Base-by-base conservation (phyloP, 2,113 vertebrate genomes). In the Pollimyrus isidori region DNA sequence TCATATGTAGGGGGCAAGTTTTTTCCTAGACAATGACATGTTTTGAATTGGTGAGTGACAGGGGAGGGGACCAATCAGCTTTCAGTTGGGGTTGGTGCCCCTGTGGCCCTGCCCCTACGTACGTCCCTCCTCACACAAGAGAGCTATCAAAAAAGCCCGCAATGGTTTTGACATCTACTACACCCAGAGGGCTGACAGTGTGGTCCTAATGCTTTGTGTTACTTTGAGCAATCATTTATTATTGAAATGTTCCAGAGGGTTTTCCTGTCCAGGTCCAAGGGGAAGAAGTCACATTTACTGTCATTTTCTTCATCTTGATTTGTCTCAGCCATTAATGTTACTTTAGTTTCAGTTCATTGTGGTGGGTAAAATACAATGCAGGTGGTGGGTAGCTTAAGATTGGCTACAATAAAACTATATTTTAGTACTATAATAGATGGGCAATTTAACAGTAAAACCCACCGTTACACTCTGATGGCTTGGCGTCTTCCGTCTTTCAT, bases 191-290 rank as follows among this genome's bases (percentile, higher is more conserved):
- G 52, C 85, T 17, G 85, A 92, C 86, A 92, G 94, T 94, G 91
- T 92, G 95, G 93, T 58, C 94, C 94, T 95, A 94, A 95, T 94
- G 92, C 86, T 89, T 90, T 92, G 93, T 92, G 92, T 93, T 92
- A 92, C 94, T 91, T 90, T 90, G 88, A 93, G 93, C 93, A 90
- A 89, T 87, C 88, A 95, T 96, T 89, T 93, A 95, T 96, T 95
- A 96, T 96, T 94, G 90, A 95, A 90, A 82, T 87, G 30, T 90
- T 92, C 92, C 91, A 89, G 88, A 92, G 92, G 89, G 88, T 69
- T 84, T 85, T 84, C 42, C 86, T 90, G 88, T 56, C 82, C 53
- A 88, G 87, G 87, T 90, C 80, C 83, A 80, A 89, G 91, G 89
- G 85, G 42, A 86, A 88, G 85, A 87, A 45, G 82, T 48, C 82